phyloP scores from a whole-genome alignment of 2,888 invertebrate species.

The Marasmarcha lunaedactyla region DNA sequence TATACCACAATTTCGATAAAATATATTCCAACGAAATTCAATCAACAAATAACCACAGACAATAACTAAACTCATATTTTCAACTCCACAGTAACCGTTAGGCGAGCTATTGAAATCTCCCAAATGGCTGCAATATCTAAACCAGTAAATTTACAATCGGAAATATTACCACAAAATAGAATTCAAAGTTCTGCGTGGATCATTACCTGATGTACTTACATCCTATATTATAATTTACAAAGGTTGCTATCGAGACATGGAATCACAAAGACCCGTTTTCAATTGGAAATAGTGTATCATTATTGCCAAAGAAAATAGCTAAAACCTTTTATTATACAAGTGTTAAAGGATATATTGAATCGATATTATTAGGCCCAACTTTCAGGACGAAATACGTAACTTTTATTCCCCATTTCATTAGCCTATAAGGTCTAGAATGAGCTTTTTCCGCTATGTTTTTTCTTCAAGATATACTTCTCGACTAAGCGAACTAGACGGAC shows the following conservation, averaged over 20 bases:
- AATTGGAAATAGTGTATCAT: constrained; percentile 8
- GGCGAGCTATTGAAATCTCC: neutral
- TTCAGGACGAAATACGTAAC: no score
- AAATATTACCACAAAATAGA: constrained; percentile 6
- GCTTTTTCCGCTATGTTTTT: no score
- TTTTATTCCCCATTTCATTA: no score
- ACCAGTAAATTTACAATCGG: neutral
- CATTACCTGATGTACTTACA: constrained; percentile 30
- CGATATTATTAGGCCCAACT: no score
- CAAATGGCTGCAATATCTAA: neutral
- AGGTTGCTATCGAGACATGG: constrained; percentile 43
- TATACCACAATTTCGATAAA: no score
- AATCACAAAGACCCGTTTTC: constrained; percentile 40
- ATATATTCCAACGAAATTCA: no score
- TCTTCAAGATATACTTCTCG: no score
- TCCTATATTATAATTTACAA: constrained; percentile 23
- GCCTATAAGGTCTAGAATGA: no score
- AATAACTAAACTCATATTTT: neutral
- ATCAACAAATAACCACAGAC: neutral
- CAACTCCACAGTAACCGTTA: neutral
- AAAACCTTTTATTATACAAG: no score
- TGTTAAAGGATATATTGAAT: no score
- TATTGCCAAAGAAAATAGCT: no score
- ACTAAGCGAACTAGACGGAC: no score
- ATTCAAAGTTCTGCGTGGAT: constrained; percentile 12